Conservation (phyloP, 2,888 invertebrate genomes). For the Mimachlamys varia region DNA sequence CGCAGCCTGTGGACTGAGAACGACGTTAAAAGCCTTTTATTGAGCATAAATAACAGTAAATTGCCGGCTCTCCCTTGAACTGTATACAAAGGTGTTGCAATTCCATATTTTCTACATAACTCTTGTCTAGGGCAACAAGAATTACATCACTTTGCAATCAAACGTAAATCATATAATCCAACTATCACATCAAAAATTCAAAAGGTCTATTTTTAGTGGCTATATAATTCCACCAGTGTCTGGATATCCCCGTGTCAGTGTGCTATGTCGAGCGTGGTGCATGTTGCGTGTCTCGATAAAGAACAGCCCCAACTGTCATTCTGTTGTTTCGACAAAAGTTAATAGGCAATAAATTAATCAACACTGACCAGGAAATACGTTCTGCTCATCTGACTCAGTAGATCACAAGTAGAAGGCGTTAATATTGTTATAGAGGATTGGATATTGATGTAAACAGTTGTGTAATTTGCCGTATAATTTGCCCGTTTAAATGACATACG, state of each 20-base stretch:
- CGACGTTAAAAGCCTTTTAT: background rate
- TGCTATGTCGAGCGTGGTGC: background rate
- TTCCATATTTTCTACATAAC: constrained; percentile 28
- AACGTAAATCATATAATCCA: background rate
- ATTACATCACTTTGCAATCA: constrained; percentile 23
- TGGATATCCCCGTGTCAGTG: background rate
- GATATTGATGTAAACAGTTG: background rate
- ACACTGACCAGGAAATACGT: background rate
- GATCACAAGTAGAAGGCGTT: background rate
- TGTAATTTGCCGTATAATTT: background rate
- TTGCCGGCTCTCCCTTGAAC: background rate
- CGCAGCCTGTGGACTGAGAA: background rate
- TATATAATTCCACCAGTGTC: background rate
- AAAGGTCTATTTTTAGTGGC: background rate
- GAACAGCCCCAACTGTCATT: background rate
- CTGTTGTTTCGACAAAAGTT: background rate
- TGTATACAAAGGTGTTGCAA: background rate
- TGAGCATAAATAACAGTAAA: background rate
- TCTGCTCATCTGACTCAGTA: background rate
- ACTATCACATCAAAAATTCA: constrained; percentile 8
- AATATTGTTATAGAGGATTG: background rate
- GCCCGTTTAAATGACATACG: background rate
- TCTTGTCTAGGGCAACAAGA: background rate
- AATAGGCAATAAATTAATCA: background rate
- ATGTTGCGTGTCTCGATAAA: background rate